Percentiles rank a stretch among this genome's conserved stretches.
Conservation (phyloP, 2,888 invertebrate genomes). For the Branchellion lobata region DNA sequence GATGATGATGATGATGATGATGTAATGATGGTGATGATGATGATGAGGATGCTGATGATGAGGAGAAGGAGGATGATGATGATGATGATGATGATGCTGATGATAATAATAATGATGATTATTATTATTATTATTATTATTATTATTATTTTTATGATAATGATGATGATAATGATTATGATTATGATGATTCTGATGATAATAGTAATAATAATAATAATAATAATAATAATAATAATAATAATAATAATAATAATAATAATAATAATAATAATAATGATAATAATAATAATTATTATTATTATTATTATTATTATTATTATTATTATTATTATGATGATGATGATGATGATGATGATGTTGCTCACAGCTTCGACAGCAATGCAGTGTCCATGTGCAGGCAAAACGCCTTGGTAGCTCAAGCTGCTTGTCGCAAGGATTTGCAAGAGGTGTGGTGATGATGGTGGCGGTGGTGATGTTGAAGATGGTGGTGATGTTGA, state of each 20-base stretch:
- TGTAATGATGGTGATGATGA: constrained; percentile 15
- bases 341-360: constrained; percentile 4
- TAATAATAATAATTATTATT: constrained; percentile 12
- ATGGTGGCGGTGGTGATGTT: no score
- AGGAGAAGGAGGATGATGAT: no score
- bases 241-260: background rate
- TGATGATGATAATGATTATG: background rate
- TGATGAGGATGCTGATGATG: background rate
- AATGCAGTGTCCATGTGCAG: constrained; percentile 72
- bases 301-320: constrained; percentile 7
- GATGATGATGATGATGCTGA: no score
- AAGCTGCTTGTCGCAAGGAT: constrained; percentile 74
- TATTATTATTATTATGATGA: constrained; percentile 9
- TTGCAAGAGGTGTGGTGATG: constrained; percentile 72
- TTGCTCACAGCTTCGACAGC: constrained; percentile 44
- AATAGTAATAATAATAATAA: background rate
- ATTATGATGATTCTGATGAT: background rate
- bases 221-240: background rate
- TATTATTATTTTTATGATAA: no score
- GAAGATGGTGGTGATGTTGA: no score
- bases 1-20: constrained; percentile 18
- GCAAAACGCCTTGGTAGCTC: constrained; percentile 76
- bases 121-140: no score
- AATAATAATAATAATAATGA: constrained; percentile 2
- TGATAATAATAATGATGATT: no score